Base-by-base conservation (phyloP, 2,888 invertebrate genomes). In the Pemphredon lugubris region DNA sequence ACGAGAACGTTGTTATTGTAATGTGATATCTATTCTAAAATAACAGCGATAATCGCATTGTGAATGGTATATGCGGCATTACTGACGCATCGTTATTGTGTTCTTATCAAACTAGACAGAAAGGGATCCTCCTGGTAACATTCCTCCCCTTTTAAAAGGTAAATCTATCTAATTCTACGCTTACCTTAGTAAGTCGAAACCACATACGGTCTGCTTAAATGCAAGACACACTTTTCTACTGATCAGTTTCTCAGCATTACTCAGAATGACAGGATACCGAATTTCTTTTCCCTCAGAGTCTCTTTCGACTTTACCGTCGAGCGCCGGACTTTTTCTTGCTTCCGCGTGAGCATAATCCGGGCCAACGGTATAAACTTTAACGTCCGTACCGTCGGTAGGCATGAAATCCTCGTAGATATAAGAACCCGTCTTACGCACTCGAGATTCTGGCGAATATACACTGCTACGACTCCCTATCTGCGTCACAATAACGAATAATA, bases 331-430 rank as follows among this genome's bases (percentile, higher is more conserved):
- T 90, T 99, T 99, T 59, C 99, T 92, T 0, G 99, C 99, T 90
- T 99, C 99, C 0, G 99, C 99, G 91, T 99, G 99, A 2, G 99
- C 99, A 90, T 99, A 99, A 90, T 98, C 99, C 0, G 99, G 98
- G 0, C 99, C 99, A 23, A 99, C 99, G 0, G 99, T 99, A 90
- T 99, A 99, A 21, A 99, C 98, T 91, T 95, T 93, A 48, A 90
- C 90, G 59, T 90, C 90, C 1, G 92, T 92, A 91, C 99, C 99
- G 93, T 99, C 99, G 34, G 99, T 99, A 4, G 99, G 99, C 98
- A 99, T 99, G 90, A 99, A 99, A 91, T 99, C 99, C 92, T 99
- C 99, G 90, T 99, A 99, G 88, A 99, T 98, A 90, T 97, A 99
- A 9, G 98, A 98, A 44, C 99, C 99, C 50, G 97, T 97, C 91